Conservation (phyloP, 2,797 vertebrate genomes). For the Hylomyscus alleni region DNA sequence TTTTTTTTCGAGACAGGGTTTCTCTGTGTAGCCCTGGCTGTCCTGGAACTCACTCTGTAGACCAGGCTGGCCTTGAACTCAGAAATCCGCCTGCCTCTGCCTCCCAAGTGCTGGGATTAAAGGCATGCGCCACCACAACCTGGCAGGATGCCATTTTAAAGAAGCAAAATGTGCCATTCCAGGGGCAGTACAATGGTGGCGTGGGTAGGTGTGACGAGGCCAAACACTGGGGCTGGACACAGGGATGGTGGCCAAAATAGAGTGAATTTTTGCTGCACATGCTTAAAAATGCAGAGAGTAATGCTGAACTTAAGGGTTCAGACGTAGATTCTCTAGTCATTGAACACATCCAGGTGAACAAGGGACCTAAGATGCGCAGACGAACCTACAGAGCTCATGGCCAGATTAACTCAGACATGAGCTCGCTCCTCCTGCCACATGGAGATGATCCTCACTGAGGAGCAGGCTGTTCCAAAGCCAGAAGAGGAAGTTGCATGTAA, state of each 20-base stretch:
- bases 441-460: not conserved
- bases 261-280: not conserved
- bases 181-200: not conserved
- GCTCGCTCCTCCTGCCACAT: not conserved
- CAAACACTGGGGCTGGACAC: not conserved
- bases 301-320: not conserved
- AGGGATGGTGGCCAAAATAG: not conserved
- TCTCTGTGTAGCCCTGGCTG: too few relatives aligned
- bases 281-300: not conserved
- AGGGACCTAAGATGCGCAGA: not conserved
- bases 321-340: not conserved
- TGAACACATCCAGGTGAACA: not conserved
- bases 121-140: too few relatives aligned
- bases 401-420: not conserved
- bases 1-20: too few relatives aligned
- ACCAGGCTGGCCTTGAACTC: too few relatives aligned
- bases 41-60: too few relatives aligned
- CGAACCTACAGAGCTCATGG: not conserved
- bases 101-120: too few relatives aligned
- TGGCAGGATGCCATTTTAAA: too few relatives aligned
- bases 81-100: too few relatives aligned
- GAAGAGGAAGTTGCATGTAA: not conserved
- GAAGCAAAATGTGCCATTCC: not conserved
- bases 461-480: not conserved
- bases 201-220: not conserved